phyloP scores from a whole-genome alignment of 2,888 invertebrate genomes.

The Mythimna loreyi region DNA sequence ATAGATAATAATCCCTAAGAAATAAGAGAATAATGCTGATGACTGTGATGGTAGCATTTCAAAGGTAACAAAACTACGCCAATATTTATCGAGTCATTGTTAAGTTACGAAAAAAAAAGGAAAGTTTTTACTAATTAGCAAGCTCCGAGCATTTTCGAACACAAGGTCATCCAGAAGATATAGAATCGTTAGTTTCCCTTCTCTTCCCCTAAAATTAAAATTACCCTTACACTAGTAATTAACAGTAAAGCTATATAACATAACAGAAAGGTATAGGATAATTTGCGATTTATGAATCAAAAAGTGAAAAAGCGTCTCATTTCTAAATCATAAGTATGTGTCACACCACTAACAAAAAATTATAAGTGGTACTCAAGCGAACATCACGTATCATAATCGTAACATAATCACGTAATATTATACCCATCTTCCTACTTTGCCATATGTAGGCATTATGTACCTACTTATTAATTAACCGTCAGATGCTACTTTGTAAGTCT shows the following conservation, averaged over 20 bases:
- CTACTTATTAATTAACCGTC: slow-evolving; percentile 1
- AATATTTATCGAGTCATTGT: background rate
- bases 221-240: background rate
- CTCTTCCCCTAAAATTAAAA: background rate
- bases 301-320: background rate
- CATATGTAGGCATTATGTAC: background rate
- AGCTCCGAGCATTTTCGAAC: background rate
- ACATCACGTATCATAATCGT: background rate
- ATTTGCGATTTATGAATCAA: background rate
- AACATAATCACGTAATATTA: too few species aligned
- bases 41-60: background rate
- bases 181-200: background rate
- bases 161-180: background rate
- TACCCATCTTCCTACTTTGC: slow-evolving; percentile 3
- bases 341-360: background rate
- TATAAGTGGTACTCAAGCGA: background rate
- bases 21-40: too few species aligned
- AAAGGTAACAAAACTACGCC: background rate
- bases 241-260: background rate
- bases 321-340: background rate
- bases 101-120: background rate
- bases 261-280: background rate
- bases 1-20: background rate
- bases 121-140: background rate
- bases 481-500: background rate